A percentile compares a stretch with the other conserved stretches of the same genome.
Conservation (phyloP, 23 tunicate genomes). For the Diplosoma virens region DNA sequence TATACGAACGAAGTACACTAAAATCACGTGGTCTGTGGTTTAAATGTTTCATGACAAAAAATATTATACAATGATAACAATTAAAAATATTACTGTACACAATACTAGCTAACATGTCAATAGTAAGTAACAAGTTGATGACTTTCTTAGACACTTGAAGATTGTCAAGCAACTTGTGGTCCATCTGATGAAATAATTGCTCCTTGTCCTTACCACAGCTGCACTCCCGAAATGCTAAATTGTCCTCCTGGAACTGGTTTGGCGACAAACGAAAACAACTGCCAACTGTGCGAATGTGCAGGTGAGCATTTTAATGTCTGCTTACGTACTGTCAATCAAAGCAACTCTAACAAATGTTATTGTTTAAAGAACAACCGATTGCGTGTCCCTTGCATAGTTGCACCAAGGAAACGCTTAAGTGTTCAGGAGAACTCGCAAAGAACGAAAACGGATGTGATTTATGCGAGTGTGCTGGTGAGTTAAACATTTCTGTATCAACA, state of each 20-base stretch:
- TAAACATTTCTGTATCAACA: neutral
- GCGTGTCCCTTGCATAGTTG: constrained; percentile 45
- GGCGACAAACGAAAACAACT: constrained; percentile 27
- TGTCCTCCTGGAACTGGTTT: constrained; percentile 40
- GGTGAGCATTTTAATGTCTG: neutral
- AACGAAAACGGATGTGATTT: constrained; percentile 46
- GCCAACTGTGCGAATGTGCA: constrained; percentile 50
- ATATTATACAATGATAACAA: too few relatives aligned
- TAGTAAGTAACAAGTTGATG: too few relatives aligned
- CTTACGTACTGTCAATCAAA: neutral
- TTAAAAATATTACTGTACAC: too few relatives aligned
- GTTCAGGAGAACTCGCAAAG: constrained; percentile 18
- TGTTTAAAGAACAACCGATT: neutral
- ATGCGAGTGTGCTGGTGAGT: constrained; percentile 34
- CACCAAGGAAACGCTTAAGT: constrained; percentile 44
- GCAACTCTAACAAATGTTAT: neutral
- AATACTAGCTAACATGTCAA: too few relatives aligned
- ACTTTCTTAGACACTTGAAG: too few relatives aligned
- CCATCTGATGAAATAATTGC: too few relatives aligned
- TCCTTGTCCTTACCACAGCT: constrained; percentile 33
- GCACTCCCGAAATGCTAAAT: constrained; percentile 30
- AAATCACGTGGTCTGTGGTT: too few relatives aligned
- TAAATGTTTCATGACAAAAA: too few relatives aligned
- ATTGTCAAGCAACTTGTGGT: too few relatives aligned
- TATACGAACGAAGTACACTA: too few relatives aligned